Conservation (phyloP, 2,888 invertebrate species). For the Glomeris marginata region DNA sequence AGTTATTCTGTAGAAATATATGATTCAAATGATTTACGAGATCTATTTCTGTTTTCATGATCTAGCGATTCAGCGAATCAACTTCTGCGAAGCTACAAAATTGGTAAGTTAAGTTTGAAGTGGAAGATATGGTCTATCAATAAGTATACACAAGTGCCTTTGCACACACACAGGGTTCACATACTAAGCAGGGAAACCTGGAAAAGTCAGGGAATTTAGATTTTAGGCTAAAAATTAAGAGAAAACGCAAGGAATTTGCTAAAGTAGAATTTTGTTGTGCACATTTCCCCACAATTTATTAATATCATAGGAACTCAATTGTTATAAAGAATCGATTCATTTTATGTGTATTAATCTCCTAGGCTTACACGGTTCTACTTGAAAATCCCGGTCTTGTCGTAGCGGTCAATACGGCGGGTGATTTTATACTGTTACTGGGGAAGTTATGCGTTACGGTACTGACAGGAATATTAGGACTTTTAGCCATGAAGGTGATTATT, state of each 20-base stretch:
- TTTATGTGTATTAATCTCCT: constrained; percentile 20
- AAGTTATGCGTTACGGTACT: constrained; percentile 62
- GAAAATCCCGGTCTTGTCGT: constrained; percentile 53
- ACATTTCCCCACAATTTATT: background rate
- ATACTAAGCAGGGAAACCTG: too few species aligned
- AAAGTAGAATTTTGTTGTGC: background rate
- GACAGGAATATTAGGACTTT: constrained; percentile 60
- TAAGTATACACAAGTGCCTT: too few species aligned
- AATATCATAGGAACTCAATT: background rate
- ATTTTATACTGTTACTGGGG: constrained; percentile 80
- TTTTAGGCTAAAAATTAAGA: too few species aligned
- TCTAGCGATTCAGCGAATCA: constrained; percentile 61
- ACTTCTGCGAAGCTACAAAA: constrained; percentile 78
- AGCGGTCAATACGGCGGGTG: constrained; percentile 81
- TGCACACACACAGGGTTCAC: too few species aligned
- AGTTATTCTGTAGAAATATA: constrained; percentile 22
- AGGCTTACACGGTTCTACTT: constrained; percentile 75
- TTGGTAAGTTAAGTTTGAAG: constrained; percentile 43
- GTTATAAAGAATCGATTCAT: background rate
- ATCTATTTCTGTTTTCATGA: background rate
- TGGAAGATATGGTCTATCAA: too few species aligned
- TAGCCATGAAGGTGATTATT: constrained; percentile 45
- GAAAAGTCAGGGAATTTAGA: too few species aligned
- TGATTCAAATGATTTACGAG: background rate
- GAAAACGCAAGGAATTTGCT: too few species aligned